Conservation (phyloP, 2,888 invertebrate genomes). For the Anthophora plumipes region DNA sequence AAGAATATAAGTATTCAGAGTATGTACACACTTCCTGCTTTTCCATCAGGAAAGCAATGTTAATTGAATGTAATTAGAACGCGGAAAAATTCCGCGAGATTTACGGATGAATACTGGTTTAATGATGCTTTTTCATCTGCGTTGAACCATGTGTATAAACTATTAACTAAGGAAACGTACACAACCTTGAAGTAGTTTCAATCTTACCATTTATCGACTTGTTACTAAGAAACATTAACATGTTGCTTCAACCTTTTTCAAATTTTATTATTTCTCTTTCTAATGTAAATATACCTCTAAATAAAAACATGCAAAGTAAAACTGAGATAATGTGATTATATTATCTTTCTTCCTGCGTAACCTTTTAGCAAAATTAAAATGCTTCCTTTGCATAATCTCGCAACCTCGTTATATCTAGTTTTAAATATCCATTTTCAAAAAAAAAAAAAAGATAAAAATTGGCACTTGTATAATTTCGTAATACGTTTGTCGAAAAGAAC, state of each 20-base stretch:
- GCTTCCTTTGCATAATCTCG: background rate
- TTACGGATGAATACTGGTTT: conserved; percentile 1
- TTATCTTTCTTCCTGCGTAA: background rate
- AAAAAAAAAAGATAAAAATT: no score
- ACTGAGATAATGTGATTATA: background rate
- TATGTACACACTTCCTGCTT: background rate
- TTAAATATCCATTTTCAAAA: background rate
- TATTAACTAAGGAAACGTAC: no score
- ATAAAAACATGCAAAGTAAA: background rate
- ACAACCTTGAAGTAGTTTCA: conserved; percentile 3
- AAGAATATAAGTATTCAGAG: background rate
- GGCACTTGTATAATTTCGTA: background rate
- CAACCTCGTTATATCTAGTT: background rate
- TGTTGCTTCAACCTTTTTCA: background rate
- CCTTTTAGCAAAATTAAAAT: background rate
- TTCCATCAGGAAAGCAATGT: background rate
- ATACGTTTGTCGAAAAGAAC: background rate
- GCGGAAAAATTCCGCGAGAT: conserved; percentile 10
- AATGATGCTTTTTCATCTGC: background rate
- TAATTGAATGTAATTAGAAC: conserved; percentile 16
- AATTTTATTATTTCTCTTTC: background rate
- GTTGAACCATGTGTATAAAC: background rate
- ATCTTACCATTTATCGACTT: background rate
- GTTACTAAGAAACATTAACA: background rate
- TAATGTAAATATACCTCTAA: background rate